phyloP scores from a whole-genome alignment of 2,797 vertebrate species.

The Xyrichtys novacula region DNA sequence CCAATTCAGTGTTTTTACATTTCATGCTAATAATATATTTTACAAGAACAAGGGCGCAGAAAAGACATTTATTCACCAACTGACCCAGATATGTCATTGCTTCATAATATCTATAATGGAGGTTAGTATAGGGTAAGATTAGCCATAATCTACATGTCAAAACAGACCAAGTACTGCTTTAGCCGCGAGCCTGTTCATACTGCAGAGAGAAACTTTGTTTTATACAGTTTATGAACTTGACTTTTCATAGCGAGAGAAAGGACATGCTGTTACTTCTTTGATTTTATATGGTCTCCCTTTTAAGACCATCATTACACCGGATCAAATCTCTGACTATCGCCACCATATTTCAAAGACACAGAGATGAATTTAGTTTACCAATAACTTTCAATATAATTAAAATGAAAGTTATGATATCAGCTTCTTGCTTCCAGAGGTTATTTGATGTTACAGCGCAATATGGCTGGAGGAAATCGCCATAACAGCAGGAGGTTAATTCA shows the following conservation, averaged over 20 bases:
- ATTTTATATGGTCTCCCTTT: not conserved
- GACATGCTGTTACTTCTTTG: not conserved
- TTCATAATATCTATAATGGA: not conserved
- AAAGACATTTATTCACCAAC: no score
- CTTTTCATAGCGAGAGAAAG: not conserved
- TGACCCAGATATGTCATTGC: no score
- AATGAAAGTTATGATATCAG: conserved; percentile 9
- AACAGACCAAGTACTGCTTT: no score
- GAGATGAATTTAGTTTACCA: not conserved
- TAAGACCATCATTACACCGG: not conserved
- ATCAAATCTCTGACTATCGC: not conserved
- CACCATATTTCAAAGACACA: conserved; percentile 2
- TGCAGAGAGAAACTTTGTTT: not conserved
- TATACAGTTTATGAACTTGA: not conserved
- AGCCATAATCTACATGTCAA: not conserved
- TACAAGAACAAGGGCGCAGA: no score
- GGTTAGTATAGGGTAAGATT: not conserved
- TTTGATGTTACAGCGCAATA: conserved; percentile 34
- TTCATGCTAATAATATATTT: no score
- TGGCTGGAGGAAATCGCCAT: conserved; percentile 54
- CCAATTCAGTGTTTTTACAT: no score
- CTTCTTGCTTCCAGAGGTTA: conserved; percentile 13
- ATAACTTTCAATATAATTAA: conserved; percentile 22
- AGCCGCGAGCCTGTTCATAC: no score
- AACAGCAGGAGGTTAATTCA: conserved; percentile 68